Conservation (phyloP, 2,113 vertebrate genomes). For the Zosterops pallidus region DNA sequence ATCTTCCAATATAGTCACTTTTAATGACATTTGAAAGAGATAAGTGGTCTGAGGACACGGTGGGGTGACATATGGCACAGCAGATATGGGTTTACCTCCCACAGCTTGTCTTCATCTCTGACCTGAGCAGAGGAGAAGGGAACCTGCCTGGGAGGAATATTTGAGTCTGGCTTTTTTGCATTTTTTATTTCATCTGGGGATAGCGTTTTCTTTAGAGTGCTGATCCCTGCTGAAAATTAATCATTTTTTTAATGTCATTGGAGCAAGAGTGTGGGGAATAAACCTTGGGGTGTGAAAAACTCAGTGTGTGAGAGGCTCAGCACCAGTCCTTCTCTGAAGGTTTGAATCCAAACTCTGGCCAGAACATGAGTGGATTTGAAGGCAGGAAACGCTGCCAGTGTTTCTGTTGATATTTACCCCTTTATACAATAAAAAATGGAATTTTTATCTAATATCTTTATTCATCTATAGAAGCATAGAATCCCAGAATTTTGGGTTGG, state of each 20-base stretch:
- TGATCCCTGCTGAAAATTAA: neutral
- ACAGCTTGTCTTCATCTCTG: neutral
- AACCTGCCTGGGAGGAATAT: neutral
- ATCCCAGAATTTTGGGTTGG: neutral
- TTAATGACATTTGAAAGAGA: slow-evolving; percentile 46
- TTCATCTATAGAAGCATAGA: neutral
- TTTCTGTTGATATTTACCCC: neutral
- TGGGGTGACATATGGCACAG: slow-evolving; percentile 33
- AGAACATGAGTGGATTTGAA: neutral
- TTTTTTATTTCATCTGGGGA: slow-evolving; percentile 33
- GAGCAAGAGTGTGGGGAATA: neutral
- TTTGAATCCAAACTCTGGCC: neutral
- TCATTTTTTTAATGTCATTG: neutral
- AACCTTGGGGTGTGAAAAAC: neutral
- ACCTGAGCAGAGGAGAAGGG: slow-evolving; percentile 27
- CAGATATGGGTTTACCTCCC: slow-evolving; percentile 10
- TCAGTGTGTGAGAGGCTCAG: neutral
- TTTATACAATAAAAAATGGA: neutral
- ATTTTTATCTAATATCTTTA: neutral
- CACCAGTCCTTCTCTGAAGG: neutral
- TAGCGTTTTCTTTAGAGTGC: neutral
- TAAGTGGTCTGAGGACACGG: slow-evolving; percentile 9
- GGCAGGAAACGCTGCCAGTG: neutral
- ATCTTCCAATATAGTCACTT: slow-evolving; percentile 1
- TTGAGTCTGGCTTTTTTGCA: slow-evolving; percentile 27